A percentile compares a stretch with the other conserved stretches of the same genome.
Conservation (phyloP, 2,113 vertebrate species). For the Lynx canadensis region DNA sequence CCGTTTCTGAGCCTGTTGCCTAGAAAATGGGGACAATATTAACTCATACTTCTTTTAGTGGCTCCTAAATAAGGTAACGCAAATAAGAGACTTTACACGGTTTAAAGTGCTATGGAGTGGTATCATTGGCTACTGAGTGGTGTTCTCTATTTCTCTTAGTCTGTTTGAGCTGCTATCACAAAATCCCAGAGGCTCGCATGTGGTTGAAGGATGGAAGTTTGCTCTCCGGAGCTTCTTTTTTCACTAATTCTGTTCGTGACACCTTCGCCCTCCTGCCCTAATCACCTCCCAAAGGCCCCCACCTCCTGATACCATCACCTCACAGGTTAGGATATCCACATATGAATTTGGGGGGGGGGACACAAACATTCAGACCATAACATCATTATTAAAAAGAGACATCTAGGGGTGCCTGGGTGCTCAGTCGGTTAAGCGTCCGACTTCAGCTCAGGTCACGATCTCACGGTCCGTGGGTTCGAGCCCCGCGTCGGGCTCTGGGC, state of each 20-base stretch:
- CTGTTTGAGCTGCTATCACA: background rate
- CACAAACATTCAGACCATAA: background rate
- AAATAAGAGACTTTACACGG: background rate
- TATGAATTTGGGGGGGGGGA: background rate
- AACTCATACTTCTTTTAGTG: background rate
- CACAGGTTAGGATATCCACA: background rate
- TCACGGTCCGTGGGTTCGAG: no score
- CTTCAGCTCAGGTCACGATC: no score
- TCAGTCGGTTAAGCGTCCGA: no score
- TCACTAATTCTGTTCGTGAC: background rate
- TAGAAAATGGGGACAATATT: background rate
- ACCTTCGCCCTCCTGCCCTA: background rate
- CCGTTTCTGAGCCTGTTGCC: background rate
- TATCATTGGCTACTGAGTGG: background rate
- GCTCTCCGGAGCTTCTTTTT: background rate
- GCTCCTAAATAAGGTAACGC: background rate
- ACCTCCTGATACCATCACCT: no score
- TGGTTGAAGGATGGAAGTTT: background rate
- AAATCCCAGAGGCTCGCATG: background rate
- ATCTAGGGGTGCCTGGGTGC: background rate
- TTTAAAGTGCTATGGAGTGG: background rate
- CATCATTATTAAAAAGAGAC: background rate
- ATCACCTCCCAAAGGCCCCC: background rate
- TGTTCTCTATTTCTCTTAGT: background rate
- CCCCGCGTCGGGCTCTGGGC: no score